Evolutionary conservation across 1,140 invertebrate species (phyloP).

Genomic region (Ericerus pela): DNA sequence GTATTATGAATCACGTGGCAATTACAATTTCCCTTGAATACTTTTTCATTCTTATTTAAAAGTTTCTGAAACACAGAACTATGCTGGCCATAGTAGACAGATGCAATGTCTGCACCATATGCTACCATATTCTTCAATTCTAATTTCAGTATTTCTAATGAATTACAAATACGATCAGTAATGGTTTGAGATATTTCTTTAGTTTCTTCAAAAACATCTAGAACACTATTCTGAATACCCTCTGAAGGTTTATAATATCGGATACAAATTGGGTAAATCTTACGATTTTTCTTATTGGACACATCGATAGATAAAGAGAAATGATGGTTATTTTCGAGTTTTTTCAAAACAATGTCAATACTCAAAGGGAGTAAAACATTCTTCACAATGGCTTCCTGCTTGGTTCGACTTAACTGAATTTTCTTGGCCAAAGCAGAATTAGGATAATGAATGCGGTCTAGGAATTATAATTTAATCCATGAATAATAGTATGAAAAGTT

Average conservation of each 20-base stretch:
- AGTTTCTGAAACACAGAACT: constrained; percentile 21
- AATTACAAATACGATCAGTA: constrained; percentile 11
- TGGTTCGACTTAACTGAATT: too few relatives aligned
- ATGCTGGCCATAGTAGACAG: constrained; percentile 20
- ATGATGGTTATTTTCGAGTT: too few relatives aligned
- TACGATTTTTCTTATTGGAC: neutral
- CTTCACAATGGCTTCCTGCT: too few relatives aligned
- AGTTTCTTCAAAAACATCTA: constrained; percentile 22
- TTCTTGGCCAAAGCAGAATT: too few relatives aligned
- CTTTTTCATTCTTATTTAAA: constrained; percentile 15
- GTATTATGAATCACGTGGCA: constrained; percentile 22
- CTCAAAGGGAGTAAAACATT: too few relatives aligned
- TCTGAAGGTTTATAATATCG: too few relatives aligned
- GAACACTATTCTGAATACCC: constrained; percentile 25
- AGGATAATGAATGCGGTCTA: too few relatives aligned
- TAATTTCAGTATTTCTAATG: constrained; percentile 4
- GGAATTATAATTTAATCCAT: too few relatives aligned
- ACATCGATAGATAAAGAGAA: constrained; percentile 7
- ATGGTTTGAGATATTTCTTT: constrained; percentile 18
- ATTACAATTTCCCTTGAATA: constrained; percentile 24
- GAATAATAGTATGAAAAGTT: too few relatives aligned
- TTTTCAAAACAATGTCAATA: too few relatives aligned
- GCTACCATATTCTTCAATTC: constrained; percentile 16
- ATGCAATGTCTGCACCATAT: constrained; percentile 19
- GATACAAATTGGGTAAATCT: too few relatives aligned